These are phyloP conservation scores for Notamacropus eugenii DNA, from an alignment of 2,797 vertebrate genomes.

Conservation along the genomic window DNA sequence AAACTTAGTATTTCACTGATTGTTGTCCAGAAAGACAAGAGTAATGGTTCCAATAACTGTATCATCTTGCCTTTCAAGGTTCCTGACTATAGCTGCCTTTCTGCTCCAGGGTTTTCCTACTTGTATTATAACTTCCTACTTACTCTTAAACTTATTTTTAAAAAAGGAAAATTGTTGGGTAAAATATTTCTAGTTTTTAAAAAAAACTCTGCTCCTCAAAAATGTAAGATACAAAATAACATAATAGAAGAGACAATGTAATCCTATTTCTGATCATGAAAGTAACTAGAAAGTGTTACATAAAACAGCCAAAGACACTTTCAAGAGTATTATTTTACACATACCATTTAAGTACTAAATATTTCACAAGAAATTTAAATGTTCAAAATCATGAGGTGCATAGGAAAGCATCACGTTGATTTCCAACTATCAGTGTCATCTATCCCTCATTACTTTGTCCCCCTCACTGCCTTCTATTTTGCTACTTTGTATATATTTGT, in stretches of 20 bases:
- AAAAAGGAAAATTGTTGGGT: conserved; percentile 35
- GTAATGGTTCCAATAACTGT: conserved; percentile 32
- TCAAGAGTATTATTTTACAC: conserved; percentile 54
- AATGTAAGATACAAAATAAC: conserved; percentile 55
- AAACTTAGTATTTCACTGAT: conserved; percentile 31
- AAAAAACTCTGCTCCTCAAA: conserved; percentile 21
- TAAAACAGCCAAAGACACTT: conserved; percentile 62
- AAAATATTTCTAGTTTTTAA: conserved; percentile 37
- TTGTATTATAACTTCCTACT: conserved; percentile 9
- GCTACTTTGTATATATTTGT: background rate
- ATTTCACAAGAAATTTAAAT: conserved; percentile 59
- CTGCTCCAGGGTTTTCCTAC: conserved; percentile 35
- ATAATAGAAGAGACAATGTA: conserved; percentile 24
- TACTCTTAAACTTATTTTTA: conserved; percentile 43
- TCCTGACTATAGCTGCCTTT: conserved; percentile 33
- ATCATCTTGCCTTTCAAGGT: conserved; percentile 28
- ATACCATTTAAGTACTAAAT: conserved; percentile 47
- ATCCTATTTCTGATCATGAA: conserved; percentile 58
- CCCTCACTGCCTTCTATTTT: background rate
- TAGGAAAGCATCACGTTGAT: conserved; percentile 38
- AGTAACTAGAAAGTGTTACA: conserved; percentile 63
- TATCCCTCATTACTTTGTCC: background rate
- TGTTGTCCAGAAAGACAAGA: conserved; percentile 5
- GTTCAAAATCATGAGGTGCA: conserved; percentile 64
- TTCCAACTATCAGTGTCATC: background rate